Base-by-base conservation (phyloP, 2,797 vertebrate species). In the Sylvilagus floridanus region DNA sequence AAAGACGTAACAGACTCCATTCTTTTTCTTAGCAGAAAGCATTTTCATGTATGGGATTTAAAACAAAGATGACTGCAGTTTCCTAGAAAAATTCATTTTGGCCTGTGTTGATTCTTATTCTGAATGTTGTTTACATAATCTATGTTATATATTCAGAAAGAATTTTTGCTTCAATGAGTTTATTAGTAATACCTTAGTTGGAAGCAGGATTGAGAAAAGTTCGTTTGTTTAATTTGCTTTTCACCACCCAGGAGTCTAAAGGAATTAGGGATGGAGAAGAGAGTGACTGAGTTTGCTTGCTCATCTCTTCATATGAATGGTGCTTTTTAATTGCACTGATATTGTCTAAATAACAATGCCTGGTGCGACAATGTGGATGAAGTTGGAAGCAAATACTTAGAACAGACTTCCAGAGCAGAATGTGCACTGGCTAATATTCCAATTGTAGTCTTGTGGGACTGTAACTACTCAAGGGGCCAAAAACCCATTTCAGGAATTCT, bases 301-400 rank as follows among this genome's bases (percentile, higher is more conserved):
- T 91, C 10, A 21, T 65, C 13, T 88, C 32, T 68, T 95, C 26
- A 24, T 17, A 14, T 50, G 14, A 32, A 35, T 42, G 78, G 26
- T 68, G 57, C 24, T 68, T 72, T 62, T 77, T 24, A 86, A 66
- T 28, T 92, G 13, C 14, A 12, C 42, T 78, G 7, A 19, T 68
- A 50, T 73, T 28, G 7, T n/a, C 30, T 52, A 57, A 63, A 17
- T 47, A 81, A 66, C 28, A 90, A 30, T 81, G 4, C 24, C 30
- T 88, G 26, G 2, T 35, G 42, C 14, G 50, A 72, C 16, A 54
- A n/a, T 75, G 24, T 35, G 7, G 78, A 17, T 57, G 42, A 94
- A 91, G 26, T 81, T 71, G 6, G 5, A 89, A 88, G 60, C 32
- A 84, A 66, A 88, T 84, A 93, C 28, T 83, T 57, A 79, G 71